Base-by-base conservation (phyloP, 2,888 invertebrate species). In the Prenolepis imparis region DNA sequence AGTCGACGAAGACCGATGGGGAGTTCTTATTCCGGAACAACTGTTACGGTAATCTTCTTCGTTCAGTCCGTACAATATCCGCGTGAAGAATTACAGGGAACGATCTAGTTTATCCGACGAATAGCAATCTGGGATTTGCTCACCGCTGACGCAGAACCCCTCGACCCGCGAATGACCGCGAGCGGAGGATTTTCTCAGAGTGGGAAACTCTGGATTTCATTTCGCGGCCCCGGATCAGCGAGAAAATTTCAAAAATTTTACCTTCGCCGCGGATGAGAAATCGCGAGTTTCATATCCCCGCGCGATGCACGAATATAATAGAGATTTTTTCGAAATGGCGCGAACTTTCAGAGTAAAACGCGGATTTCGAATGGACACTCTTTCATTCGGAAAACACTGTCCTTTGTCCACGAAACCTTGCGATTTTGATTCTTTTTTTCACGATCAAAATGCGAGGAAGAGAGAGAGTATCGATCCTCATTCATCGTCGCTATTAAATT, bases 341-440 rank as follows among this genome's bases (percentile, higher is more conserved):
- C 36, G 12, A 77, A 55, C 67, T 55, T 55, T 12, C 52, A 24
- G 24, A 67, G 67, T 24, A 52, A 9, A 77, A 39, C 41, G 68
- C 68, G 55, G 55, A 67, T 67, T 57, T 70, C 70, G 11, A 70
- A 70, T 70, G 41, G 32, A 41, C 24, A 11, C 24, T 78, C 9
- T 78, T 9, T 78, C 57, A 70, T 78, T 36, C 44, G 44, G 32
- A 36, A 66, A 66, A 24, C 52, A 66, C 32, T 24, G 18, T 48
- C n/a, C 8, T 28, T 12, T 24, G 24, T 52, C 15, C 9, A 44
- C 18, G 8, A 12, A 21, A 52, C 3, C 44, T 28, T 57, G 48
- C 21, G 32, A 68, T 21, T 32, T 52, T 18, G 12, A 72, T 41
- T 72, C 57, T 57, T 57, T 32, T n/a, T 6, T 12, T 12, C n/a